Evolutionary conservation across 2,113 vertebrate genomes (phyloP), one percentile per base, ranked within the genome.

Genomic region (Panthera uncia): DNA sequence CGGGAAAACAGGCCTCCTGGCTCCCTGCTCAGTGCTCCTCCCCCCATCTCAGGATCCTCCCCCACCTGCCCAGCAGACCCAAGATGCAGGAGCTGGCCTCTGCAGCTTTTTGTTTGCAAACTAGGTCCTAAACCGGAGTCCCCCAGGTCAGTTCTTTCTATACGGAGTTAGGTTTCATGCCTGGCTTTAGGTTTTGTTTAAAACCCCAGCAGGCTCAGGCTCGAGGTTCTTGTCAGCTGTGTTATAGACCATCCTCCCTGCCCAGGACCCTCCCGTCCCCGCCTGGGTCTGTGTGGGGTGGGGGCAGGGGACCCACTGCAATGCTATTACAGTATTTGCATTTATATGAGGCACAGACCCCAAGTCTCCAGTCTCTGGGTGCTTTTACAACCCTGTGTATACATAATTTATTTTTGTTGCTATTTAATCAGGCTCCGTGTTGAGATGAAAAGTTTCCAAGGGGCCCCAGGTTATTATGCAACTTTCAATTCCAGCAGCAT

Each of bases 361-460:
- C 97, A 98, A 97, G 95, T 94, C 96, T 97, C 57, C 1, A 0
- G 81, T 98, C 96, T 97, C 98, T 93, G 96, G 97, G 95, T 98
- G 97, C 92, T 97, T 98, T 98, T 98, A 98, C 97, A 96, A 83
- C 98, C 97, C 95, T 93, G 63, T 94, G 94, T 98, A 97, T 98
- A 97, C 97, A 98, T 98, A 98, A 98, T 98, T 98, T 98, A 98
- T 98, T 98, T 97, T 96, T 97, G 97, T 98, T 98, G 97, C 97
- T 98, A 95, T 98, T 98, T 98, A 98, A 98, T 98, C 98, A 97
- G 98, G 97, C 95, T 97, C 52, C 0, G 48, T 81, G 74, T 97
- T 97, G 98, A 98, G 89, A 98, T 97, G 98, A 95, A 95, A 98
- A 97, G 97, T 98, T 98, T 98, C 98, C 85, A 95, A 97, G 97